A percentile compares a stretch with the other conserved stretches of the same genome.
Conservation (phyloP, 2,797 vertebrate species). For the Natrix natrix region DNA sequence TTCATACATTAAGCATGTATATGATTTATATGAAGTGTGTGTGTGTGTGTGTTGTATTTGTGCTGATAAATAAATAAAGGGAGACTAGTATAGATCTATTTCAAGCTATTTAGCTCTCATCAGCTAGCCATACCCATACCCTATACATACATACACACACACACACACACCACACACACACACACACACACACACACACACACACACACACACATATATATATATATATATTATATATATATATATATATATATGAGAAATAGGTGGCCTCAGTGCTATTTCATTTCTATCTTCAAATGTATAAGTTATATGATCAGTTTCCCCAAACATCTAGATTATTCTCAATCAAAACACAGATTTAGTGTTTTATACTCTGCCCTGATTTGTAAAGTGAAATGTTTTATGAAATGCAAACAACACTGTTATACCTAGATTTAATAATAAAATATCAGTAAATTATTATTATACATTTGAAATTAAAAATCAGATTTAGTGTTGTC, state of each 20-base stretch:
- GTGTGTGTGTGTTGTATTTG: too few relatives aligned
- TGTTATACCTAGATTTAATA: neutral
- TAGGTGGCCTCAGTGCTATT: neutral
- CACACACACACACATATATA: too few relatives aligned
- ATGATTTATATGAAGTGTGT: neutral
- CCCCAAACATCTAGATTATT: neutral
- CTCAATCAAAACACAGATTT: neutral
- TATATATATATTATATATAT: too few relatives aligned
- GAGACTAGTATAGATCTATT: too few relatives aligned
- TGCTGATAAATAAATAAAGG: too few relatives aligned
- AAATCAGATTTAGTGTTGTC: neutral
- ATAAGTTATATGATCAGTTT: neutral
- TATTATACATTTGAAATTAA: neutral
- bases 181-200: too few relatives aligned
- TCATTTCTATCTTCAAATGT: neutral
- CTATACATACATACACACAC: too few relatives aligned
- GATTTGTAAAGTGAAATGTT: neutral
- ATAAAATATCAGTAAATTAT: neutral
- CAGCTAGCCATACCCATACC: too few relatives aligned
- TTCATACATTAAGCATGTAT: neutral
- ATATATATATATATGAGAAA: neutral
- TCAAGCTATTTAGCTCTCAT: too few relatives aligned
- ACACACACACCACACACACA: too few relatives aligned
- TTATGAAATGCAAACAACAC: neutral
- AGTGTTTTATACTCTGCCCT: neutral